Percentiles rank a stretch among this genome's conserved stretches.
Conservation (phyloP, 1,140 invertebrate genomes). For the Coenobita brevimanus region DNA sequence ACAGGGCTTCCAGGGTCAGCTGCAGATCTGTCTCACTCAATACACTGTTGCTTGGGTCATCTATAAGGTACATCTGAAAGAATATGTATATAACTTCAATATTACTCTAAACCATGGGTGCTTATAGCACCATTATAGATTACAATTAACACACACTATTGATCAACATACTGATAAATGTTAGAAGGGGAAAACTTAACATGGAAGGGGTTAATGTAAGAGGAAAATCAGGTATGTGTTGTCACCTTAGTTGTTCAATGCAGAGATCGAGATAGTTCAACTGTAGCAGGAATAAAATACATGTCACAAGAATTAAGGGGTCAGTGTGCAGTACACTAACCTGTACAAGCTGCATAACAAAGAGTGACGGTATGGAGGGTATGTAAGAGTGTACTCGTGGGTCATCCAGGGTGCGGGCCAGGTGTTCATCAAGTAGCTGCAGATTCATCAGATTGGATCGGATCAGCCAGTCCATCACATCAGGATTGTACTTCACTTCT, state of each 20-base stretch:
- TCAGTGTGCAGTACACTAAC: conserved; percentile 47
- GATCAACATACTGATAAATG: too few relatives aligned
- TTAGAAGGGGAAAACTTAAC: too few relatives aligned
- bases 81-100: neutral
- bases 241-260: too few relatives aligned
- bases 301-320: too few relatives aligned
- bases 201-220: too few relatives aligned
- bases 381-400: conserved; percentile 57
- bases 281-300: too few relatives aligned
- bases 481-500: conserved; percentile 91
- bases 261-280: too few relatives aligned
- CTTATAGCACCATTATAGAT: too few relatives aligned
- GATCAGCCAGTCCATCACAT: conserved; percentile 93
- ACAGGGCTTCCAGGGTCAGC: conserved; percentile 79
- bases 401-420: conserved; percentile 91
- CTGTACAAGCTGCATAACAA: conserved; percentile 93
- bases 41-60: conserved; percentile 83
- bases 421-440: conserved; percentile 86
- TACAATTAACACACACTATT: too few relatives aligned
- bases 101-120: neutral
- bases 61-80: conserved; percentile 83
- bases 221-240: too few relatives aligned
- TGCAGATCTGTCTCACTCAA: conserved; percentile 85
- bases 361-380: conserved; percentile 81
- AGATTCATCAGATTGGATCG: conserved; percentile 80